Conservation (phyloP, 2,113 vertebrate genomes). For the Micronisus gabar region DNA sequence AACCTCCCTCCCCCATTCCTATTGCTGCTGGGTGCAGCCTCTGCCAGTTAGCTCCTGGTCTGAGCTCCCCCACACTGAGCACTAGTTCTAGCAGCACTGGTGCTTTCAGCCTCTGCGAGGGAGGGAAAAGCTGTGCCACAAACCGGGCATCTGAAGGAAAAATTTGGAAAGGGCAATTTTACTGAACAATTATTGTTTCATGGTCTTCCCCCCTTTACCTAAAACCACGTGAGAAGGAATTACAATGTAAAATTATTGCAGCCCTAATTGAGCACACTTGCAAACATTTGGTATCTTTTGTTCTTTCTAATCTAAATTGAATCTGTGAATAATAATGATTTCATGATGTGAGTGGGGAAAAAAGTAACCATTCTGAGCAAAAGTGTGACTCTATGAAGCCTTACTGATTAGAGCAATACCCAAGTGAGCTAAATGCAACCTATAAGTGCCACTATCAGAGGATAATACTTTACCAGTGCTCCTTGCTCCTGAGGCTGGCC, state of each 20-base stretch:
- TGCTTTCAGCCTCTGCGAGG: not conserved
- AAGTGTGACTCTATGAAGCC: not conserved
- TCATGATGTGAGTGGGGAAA: not conserved
- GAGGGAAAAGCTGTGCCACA: not conserved
- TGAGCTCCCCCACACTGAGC: not conserved
- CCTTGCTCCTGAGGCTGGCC: not conserved
- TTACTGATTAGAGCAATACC: not conserved
- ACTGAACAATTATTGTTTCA: not conserved
- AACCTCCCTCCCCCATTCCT: not conserved
- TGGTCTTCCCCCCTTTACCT: not conserved
- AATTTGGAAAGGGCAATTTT: not conserved
- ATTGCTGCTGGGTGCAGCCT: not conserved
- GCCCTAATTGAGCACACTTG: not conserved
- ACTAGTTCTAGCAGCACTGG: not conserved
- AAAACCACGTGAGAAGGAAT: not conserved
- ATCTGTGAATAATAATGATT: conserved; percentile 12
- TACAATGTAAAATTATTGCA: not conserved
- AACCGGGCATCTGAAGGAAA: not conserved
- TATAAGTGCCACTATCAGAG: not conserved
- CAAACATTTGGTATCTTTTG: conserved; percentile 11
- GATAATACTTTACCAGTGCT: not conserved
- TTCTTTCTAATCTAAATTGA: conserved; percentile 64
- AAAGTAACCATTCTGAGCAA: not conserved
- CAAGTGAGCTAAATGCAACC: not conserved
- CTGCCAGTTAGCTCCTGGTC: not conserved